Conservation (phyloP, 2,888 invertebrate species). For the Xiphydria camelus region DNA sequence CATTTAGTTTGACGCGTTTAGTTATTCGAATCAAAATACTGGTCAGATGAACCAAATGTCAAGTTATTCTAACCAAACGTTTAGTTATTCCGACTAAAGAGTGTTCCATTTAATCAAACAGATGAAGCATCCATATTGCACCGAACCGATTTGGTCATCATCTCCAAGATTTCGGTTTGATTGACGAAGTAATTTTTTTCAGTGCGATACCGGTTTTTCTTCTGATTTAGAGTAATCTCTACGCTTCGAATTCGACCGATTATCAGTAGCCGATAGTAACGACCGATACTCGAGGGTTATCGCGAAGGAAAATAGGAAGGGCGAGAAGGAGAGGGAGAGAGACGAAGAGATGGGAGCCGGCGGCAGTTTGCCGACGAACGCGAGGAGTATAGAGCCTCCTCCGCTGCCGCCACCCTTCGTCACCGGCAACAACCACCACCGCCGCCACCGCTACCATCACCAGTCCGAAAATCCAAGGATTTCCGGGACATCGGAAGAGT, state of each 20-base stretch:
- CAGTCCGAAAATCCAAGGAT: constrained; percentile 23
- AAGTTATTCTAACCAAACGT: too few species aligned
- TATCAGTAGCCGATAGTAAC: neutral
- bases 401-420: constrained; percentile 36
- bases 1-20: too few species aligned
- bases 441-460: too few species aligned
- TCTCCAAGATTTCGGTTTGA: too few species aligned
- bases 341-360: constrained; percentile 39
- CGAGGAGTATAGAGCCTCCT: constrained; percentile 29
- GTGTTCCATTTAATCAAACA: too few species aligned
- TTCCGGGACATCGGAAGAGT: constrained; percentile 23
- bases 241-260: neutral
- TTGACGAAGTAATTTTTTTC: too few species aligned
- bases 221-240: neutral
- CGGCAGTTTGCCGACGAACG: constrained; percentile 30
- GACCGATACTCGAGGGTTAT: neutral
- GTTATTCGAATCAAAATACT: too few species aligned
- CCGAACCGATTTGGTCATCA: too few species aligned
- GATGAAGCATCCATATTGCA: too few species aligned
- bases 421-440: constrained; percentile 19
- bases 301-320: neutral
- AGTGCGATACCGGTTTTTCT: neutral
- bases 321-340: constrained; percentile 16
- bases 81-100: too few species aligned
- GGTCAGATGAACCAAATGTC: too few species aligned